Conservation (phyloP, 2,113 vertebrate species). For the Chamaea fasciata region DNA sequence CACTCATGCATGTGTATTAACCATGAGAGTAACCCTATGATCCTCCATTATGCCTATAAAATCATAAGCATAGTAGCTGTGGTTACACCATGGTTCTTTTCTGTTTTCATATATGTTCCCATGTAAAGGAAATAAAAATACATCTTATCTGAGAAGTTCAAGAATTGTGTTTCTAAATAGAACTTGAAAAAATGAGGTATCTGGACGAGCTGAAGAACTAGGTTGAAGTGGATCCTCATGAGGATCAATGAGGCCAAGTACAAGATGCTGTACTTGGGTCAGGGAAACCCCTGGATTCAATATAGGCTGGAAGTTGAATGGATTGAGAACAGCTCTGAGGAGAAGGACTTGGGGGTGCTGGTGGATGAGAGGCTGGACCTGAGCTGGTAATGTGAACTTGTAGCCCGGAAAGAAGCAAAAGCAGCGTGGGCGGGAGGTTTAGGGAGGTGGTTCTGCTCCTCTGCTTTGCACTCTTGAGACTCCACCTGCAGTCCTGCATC, state of each 20-base stretch:
- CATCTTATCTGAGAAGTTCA: not conserved
- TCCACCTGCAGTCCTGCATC: not conserved
- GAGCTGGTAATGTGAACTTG: accelerated
- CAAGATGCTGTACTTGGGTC: not conserved
- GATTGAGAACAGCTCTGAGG: not conserved
- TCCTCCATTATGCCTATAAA: not conserved
- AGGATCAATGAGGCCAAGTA: not conserved
- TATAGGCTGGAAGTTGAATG: not conserved
- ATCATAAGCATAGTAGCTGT: not conserved
- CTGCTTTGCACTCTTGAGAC: accelerated
- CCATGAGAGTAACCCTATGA: not conserved
- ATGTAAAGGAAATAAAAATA: not conserved
- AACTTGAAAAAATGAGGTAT: not conserved
- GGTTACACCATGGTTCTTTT: not conserved
- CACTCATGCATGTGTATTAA: not conserved
- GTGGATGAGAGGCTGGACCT: not conserved
- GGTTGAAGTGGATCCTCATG: not conserved
- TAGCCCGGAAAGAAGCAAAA: not conserved
- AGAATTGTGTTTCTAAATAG: not conserved
- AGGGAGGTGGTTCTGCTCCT: not conserved
- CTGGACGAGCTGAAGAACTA: not conserved
- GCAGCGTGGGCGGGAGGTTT: accelerated
- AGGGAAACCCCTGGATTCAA: accelerated
- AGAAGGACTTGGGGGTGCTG: not conserved
- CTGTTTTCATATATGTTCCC: not conserved